Conservation (phyloP, 2,113 vertebrate genomes). For the Monopterus albus region DNA sequence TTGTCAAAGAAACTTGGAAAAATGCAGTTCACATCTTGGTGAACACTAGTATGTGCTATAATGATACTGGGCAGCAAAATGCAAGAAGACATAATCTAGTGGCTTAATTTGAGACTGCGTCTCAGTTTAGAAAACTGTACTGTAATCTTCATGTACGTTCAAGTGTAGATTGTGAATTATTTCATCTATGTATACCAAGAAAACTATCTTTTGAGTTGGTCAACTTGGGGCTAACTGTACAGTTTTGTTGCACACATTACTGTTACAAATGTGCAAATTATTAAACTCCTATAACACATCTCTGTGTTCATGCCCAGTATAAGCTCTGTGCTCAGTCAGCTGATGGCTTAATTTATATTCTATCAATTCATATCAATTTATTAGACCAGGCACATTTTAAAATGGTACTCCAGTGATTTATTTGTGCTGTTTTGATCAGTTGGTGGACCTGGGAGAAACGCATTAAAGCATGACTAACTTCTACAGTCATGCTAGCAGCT, state of each 20-base stretch:
- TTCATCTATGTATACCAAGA: conserved; percentile 77
- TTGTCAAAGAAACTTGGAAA: conserved; percentile 41
- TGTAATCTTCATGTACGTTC: conserved; percentile 79
- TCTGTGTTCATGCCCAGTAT: not conserved
- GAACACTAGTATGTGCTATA: conserved; percentile 40
- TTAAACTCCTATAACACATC: conserved; percentile 65
- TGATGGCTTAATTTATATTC: not conserved
- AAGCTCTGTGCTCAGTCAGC: no score
- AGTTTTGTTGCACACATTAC: conserved; percentile 77
- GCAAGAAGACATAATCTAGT: conserved; percentile 69
- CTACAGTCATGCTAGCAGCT: no score
- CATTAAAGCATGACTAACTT: no score
- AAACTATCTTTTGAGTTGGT: conserved; percentile 69
- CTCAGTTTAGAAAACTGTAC: conserved; percentile 74
- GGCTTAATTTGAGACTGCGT: conserved; percentile 77
- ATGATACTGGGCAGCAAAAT: conserved; percentile 62
- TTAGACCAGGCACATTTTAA: not conserved
- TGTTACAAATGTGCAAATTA: conserved; percentile 76
- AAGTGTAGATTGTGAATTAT: conserved; percentile 79
- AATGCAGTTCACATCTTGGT: conserved; percentile 46
- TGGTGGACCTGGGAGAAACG: no score
- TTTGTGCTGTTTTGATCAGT: no score
- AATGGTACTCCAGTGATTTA: no score
- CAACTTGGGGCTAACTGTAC: conserved; percentile 58
- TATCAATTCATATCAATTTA: not conserved